Evolutionary conservation across 2,797 vertebrate genomes (phyloP), one percentile per base, ranked within the genome.

Genomic region (Enteromius treurensis): DNA sequence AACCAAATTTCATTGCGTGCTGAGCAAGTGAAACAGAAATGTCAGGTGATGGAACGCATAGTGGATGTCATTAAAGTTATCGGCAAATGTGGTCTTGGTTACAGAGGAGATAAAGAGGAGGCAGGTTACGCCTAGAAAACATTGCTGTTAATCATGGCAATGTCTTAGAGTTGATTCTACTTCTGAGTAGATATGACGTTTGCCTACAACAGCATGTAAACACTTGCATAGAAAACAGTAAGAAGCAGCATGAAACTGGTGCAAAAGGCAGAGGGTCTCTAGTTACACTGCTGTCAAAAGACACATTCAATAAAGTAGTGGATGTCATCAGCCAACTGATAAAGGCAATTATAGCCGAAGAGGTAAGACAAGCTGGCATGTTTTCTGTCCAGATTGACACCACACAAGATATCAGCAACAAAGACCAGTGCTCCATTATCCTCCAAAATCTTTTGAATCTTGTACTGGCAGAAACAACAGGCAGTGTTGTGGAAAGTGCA

Each of bases 61-160:
- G 70, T 87, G 32, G 73, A 87, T 10, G 78, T 89, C 2, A 60
- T 87, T 6, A 88, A 89, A 86, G 73, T 88, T 5, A 85, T 86
- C 2, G 80, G 71, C n/a, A 91, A 89, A 82, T 86, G 86, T 85
- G 87, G 73, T 4, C 77, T 86, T 71, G 78, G 42, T 21, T 86
- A 83, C 45, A 81, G 87, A 80, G 82, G 64, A 75, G 77, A 79
- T 77, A 82, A 81, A 70, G 73, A 37, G 64, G 83, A 83, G 65
- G 74, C 75, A 82, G 84, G 64, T 29, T 84, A 75, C 71, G 19
- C 3, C 69, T 87, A 51, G 82, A 87, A 53, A 81, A 87, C 45
- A 68, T 5, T 77, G 80, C 67, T 19, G 75, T 88, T 21, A 40
- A 88, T 82, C 81, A 88, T 86, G 84, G 80, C 21, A 88, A 87